Percentiles rank a stretch among this genome's conserved stretches.
Evolutionary conservation across 1,140 invertebrate species (phyloP).

Genomic region (Thalassaphorura encarpata): DNA sequence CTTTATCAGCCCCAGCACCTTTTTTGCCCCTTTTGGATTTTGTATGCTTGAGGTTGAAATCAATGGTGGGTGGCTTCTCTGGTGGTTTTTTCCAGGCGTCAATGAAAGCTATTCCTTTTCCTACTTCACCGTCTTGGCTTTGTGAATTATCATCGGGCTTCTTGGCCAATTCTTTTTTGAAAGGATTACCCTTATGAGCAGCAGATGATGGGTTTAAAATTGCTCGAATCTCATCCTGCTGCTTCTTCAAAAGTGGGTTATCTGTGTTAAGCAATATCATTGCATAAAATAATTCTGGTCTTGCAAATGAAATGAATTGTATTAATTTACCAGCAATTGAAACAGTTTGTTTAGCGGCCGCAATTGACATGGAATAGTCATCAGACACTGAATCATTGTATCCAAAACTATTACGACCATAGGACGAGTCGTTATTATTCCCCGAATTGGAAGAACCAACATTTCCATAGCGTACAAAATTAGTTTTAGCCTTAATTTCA

Average conservation of each 20-base stretch:
- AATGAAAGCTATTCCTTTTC: slow-evolving; percentile 24
- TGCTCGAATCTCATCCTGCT: slow-evolving; percentile 28
- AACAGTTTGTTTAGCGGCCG: neutral
- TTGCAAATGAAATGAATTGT: neutral
- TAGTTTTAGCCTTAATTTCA: neutral
- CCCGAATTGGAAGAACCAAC: no score
- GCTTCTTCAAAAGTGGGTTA: slow-evolving; percentile 27
- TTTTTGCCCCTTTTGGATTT: slow-evolving; percentile 3
- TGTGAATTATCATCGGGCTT: slow-evolving; percentile 3
- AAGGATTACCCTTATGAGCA: slow-evolving; percentile 16
- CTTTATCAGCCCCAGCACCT: slow-evolving; percentile 3
- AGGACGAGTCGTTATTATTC: no score
- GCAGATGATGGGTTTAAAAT: slow-evolving; percentile 1
- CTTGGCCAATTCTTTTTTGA: slow-evolving; percentile 13
- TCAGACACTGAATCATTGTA: neutral
- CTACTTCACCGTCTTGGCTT: neutral
- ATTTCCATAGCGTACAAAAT: neutral
- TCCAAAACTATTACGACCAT: neutral
- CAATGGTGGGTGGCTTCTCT: slow-evolving; percentile 17
- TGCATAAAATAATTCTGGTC: neutral
- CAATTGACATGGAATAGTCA: neutral
- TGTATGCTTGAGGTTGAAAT: slow-evolving; percentile 25
- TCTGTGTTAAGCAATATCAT: slow-evolving; percentile 3
- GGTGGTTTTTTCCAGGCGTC: slow-evolving; percentile 29
- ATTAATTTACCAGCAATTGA: neutral